Evolutionary conservation across 1,140 invertebrate genomes (phyloP).

Genomic region (Lepidurus couesii): DNA sequence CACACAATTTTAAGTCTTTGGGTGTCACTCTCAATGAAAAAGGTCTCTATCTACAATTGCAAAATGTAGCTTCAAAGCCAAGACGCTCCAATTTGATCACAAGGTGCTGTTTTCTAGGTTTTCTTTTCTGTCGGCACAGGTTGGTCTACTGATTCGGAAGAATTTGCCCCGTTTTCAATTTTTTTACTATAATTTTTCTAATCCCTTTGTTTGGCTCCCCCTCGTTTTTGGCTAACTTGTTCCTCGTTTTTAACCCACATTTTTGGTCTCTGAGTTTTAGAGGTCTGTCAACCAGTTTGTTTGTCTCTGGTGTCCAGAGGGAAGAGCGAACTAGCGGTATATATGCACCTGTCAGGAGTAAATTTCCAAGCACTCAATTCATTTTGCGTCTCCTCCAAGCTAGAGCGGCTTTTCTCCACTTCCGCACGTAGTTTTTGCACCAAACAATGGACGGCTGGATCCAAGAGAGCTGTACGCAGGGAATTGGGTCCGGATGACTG

Average conservation of each 20-base stretch:
- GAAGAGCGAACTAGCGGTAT: slow-evolving; percentile 1
- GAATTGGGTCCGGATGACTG: slow-evolving; percentile 71
- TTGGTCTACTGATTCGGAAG: background rate
- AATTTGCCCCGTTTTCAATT: background rate
- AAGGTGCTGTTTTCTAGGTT: background rate
- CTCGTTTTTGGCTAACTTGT: background rate
- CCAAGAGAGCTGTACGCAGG: slow-evolving; percentile 74
- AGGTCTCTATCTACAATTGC: background rate
- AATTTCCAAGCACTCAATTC: slow-evolving; percentile 98
- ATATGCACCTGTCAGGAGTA: slow-evolving; percentile 81
- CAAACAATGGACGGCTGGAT: slow-evolving; percentile 92
- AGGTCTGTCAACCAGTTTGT: background rate
- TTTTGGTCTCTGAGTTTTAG: too few relatives aligned
- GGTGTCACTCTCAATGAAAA: background rate
- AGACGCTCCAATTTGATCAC: slow-evolving; percentile 1
- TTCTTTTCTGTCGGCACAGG: background rate
- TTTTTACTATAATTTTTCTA: background rate
- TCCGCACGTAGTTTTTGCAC: slow-evolving; percentile 88
- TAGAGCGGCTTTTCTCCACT: slow-evolving; percentile 77
- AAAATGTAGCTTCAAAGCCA: background rate
- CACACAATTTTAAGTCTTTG: background rate
- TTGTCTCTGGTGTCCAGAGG: background rate
- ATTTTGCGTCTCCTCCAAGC: slow-evolving; percentile 94
- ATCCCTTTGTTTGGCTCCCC: background rate
- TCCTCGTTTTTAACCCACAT: background rate